Percentiles rank a stretch among this genome's conserved stretches.
Conservation (phyloP, 2,113 vertebrate species). For the Ursus arctos region DNA sequence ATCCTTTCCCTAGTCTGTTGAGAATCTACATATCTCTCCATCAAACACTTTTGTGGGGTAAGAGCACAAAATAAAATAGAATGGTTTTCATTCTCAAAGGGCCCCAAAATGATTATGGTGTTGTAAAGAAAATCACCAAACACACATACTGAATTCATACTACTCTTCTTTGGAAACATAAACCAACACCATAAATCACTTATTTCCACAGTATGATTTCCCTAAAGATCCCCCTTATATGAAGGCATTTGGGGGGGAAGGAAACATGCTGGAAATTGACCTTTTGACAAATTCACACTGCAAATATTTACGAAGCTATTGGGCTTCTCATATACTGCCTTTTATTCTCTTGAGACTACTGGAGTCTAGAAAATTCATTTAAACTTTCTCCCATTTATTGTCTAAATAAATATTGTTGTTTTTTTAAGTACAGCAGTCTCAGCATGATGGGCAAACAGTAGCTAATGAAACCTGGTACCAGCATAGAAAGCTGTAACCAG, state of each 20-base stretch:
- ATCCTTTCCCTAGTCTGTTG: neutral
- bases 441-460: neutral
- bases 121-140: slow-evolving; percentile 28
- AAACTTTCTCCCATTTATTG: neutral
- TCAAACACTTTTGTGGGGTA: neutral
- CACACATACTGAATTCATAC: neutral
- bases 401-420: neutral
- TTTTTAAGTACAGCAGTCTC: neutral
- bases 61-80: slow-evolving; percentile 41
- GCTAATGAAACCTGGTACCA: neutral
- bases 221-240: neutral
- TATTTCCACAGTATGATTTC: slow-evolving; percentile 51
- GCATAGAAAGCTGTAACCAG: accelerated
- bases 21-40: slow-evolving; percentile 4
- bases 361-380: slow-evolving; percentile 1
- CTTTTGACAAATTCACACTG: slow-evolving; percentile 7
- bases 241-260: neutral
- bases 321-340: slow-evolving; percentile 24
- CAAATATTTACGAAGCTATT: neutral
- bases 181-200: slow-evolving; percentile 28
- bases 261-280: slow-evolving; percentile 7
- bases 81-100: slow-evolving; percentile 14
- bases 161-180: neutral
- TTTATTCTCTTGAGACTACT: slow-evolving; percentile 2
- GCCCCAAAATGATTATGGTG: neutral